Base-by-base conservation (phyloP, 1,140 invertebrate species). In the Sycobia sp. region DNA sequence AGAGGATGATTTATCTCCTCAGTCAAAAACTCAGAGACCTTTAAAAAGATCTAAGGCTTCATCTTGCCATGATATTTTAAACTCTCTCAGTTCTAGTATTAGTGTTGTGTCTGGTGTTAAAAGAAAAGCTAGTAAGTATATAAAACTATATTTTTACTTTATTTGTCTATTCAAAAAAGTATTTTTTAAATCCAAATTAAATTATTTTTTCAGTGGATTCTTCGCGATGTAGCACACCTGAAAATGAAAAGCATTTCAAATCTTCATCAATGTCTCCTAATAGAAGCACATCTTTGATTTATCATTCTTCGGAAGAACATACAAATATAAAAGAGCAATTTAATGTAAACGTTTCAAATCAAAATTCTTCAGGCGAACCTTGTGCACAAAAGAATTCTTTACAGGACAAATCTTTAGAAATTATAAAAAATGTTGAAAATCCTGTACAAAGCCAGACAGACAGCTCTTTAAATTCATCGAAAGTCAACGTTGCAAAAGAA, bases 61-160 rank as follows among this genome's bases (percentile, higher is more conserved):
- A 9, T 82, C 80, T n/a, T 81, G 78, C 62, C 77, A 79, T 38
- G 80, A 81, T 61, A 76, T 82, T 23, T 62, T 81, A 23, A 79
- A 78, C 32, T 82, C 79, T 0, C 66, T 82, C 27, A 80, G 76
- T 65, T 82, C 79, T 4, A 82, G 79, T 39, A 71, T 70, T 11
- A 67, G 75, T 20, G 70, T 77, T 5, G 60, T 65, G 34, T 67
- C 75, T n/a, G 80, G 80, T 0, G 69, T 75, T 4, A 81, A 82
- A 66, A 71, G 80, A 64, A 82, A 82, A 77, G 79, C 79, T 23
- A 71, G 76, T 77, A 68, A 69, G 68, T 71, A 61, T n/a, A n/a
- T n/a, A n/a, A n/a, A n/a, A 44, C 16, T 34, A 29, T 22, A 18
- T 49, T 29, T 49, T 29, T 14, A 32, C 4, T 27, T 8, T 3